Percentiles rank a stretch among this genome's conserved stretches.
phyloP scores from a whole-genome alignment of 2,113 vertebrate species.

The Mola mola region DNA sequence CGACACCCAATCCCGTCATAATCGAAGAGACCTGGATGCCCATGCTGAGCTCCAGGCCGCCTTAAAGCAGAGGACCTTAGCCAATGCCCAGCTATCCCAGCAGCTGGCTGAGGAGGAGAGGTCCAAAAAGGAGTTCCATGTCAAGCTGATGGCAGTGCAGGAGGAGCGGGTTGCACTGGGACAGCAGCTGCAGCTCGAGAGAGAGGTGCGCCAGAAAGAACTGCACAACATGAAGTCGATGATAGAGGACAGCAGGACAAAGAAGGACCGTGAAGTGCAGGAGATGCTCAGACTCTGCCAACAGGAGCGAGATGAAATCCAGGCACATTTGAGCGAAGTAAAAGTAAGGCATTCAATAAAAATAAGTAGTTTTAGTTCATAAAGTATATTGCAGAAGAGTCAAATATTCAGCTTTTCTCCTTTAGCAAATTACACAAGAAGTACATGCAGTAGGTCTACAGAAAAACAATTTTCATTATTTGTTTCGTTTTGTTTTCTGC shows the following conservation, averaged over 20 bases:
- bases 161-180: slow-evolving; percentile 82
- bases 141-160: slow-evolving; percentile 73
- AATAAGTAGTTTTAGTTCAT: too few species aligned
- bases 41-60: slow-evolving; percentile 82
- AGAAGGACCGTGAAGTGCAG: slow-evolving; percentile 83
- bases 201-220: slow-evolving; percentile 88
- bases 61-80: slow-evolving; percentile 82
- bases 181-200: slow-evolving; percentile 88
- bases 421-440: too few species aligned
- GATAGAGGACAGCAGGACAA: slow-evolving; percentile 77
- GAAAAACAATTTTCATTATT: too few species aligned
- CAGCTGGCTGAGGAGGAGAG: slow-evolving; percentile 84
- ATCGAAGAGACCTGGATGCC: slow-evolving; percentile 71
- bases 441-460: too few species aligned
- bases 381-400: too few species aligned
- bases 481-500: too few species aligned
- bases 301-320: slow-evolving; percentile 85
- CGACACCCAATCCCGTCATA: slow-evolving; percentile 63
- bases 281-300: slow-evolving; percentile 80
- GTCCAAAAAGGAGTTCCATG: slow-evolving; percentile 81
- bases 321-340: slow-evolving; percentile 80
- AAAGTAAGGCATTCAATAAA: slow-evolving; percentile 78
- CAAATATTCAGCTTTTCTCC: too few species aligned
- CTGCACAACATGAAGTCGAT: slow-evolving; percentile 79
- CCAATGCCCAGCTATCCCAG: slow-evolving; percentile 82